Evolutionary conservation across 2,888 invertebrate genomes (phyloP), one percentile per base, ranked within the genome.

Genomic region (Noctua janthina): DNA sequence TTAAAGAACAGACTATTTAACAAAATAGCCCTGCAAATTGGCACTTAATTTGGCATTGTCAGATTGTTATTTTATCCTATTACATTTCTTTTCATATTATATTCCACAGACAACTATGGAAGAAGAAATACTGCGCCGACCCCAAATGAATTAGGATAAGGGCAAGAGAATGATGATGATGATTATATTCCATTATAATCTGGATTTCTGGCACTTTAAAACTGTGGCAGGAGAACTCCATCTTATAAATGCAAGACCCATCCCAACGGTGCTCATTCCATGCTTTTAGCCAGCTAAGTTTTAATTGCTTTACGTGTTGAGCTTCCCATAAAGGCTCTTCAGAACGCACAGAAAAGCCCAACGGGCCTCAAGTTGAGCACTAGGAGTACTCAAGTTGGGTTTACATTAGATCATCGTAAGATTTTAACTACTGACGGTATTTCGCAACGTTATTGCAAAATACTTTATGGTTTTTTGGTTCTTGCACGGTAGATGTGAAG

Each of bases 291-390:
- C n/a, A 54, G 35, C 54, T 15, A 71, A 74, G 74, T 79, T 72
- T 59, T 69, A 81, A 81, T 84, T 56, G 81, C 43, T 73, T 76
- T 81, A 73, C 81, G 39, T 35, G 69, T 81, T 49, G 6, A 67
- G 66, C n/a, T 64, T 62, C 20, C 54, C 39, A 6, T 74, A 35
- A 73, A 62, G 3, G n/a, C 62, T 74, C 29, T 83, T 64, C 10
- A 71, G 29, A 23, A 39, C 20, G 23, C 29, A 20, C 15, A 39
- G 39, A 17, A 49, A 69, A 79, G 23, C 71, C 23, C 66, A 73
- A 20, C 20, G n/a, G 64, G 23, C 29, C 23, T 23, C 15, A 64
- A 49, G 13, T 23, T 59, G 15, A 54, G 59, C 46, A 71, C 8
- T 59, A 67, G 17, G 43, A 68, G 46, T 64, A 68, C 23, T 46